Conservation (phyloP, 2,113 vertebrate genomes). For the Echinops telfairi region DNA sequence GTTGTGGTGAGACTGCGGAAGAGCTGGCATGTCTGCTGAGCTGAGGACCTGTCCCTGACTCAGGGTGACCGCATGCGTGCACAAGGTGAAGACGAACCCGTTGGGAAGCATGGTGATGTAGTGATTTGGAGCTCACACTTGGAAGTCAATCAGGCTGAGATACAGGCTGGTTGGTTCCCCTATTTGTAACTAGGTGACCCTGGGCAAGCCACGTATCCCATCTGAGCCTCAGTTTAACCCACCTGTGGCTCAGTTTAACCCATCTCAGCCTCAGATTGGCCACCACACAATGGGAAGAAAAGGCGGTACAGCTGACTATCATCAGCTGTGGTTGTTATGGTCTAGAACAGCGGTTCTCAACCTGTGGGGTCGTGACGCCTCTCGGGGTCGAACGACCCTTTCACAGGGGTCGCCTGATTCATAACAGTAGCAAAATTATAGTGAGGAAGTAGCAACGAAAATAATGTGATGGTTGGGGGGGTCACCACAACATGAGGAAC, state of each 20-base stretch:
- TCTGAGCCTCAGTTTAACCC: too few relatives aligned
- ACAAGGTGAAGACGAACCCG: not conserved
- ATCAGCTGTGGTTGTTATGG: not conserved
- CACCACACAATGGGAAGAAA: not conserved
- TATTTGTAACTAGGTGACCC: not conserved
- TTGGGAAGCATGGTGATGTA: rapidly evolving
- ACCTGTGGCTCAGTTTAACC: not conserved
- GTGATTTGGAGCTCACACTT: rapidly evolving
- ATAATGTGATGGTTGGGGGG: too few relatives aligned
- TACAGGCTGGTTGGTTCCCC: not conserved
- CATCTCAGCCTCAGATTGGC: not conserved
- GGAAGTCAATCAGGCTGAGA: not conserved
- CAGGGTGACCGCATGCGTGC: not conserved
- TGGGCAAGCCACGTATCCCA: too few relatives aligned
- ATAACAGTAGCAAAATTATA: too few relatives aligned
- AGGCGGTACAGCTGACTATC: not conserved
- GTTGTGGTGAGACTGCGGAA: not conserved
- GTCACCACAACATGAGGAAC: too few relatives aligned
- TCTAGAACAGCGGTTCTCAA: not conserved
- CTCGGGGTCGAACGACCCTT: too few relatives aligned
- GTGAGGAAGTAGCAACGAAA: too few relatives aligned
- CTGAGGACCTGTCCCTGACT: not conserved
- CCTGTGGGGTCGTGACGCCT: too few relatives aligned
- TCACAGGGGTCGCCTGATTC: too few relatives aligned
- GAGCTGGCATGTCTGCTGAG: rapidly evolving